Conservation (phyloP, 1,140 invertebrate genomes). For the Mylabris phalerata region DNA sequence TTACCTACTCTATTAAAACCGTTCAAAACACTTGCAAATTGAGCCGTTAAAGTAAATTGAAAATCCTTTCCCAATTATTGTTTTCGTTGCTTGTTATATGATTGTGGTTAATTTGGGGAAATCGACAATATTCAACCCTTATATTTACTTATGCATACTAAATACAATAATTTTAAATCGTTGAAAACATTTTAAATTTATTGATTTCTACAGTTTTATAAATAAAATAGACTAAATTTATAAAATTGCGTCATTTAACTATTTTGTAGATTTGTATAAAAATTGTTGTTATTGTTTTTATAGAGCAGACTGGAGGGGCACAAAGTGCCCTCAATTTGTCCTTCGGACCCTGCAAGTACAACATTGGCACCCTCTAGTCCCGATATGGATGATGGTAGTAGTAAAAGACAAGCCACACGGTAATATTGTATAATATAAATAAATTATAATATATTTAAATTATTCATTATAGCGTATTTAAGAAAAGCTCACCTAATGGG, state of each 20-base stretch:
- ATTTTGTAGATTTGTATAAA: conserved; percentile 3
- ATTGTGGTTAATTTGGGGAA: too few species aligned
- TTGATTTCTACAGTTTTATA: conserved; percentile 9
- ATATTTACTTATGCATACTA: too few species aligned
- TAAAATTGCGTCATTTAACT: conserved; percentile 8
- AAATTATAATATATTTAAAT: too few species aligned
- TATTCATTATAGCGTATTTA: conserved; percentile 60
- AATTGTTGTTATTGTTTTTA: conserved; percentile 8
- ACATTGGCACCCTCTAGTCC: conserved; percentile 37
- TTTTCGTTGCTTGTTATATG: too few species aligned
- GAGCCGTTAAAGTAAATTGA: too few species aligned
- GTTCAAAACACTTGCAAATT: too few species aligned
- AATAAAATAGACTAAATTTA: conserved; percentile 12
- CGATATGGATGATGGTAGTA: conserved; percentile 54
- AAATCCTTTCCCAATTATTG: too few species aligned
- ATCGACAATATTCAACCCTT: too few species aligned
- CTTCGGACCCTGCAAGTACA: conserved; percentile 23
- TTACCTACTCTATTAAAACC: too few species aligned
- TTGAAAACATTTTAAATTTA: conserved; percentile 7
- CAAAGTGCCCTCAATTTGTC: conserved; percentile 27
- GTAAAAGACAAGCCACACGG: conserved; percentile 52
- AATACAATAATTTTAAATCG: not conserved
- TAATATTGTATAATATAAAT: conserved; percentile 1
- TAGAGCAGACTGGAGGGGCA: conserved; percentile 35
- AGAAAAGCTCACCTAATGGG: conserved; percentile 92